Evolutionary conservation across 2,888 invertebrate genomes (phyloP).

Genomic region (Epinotia brunnichana): DNA sequence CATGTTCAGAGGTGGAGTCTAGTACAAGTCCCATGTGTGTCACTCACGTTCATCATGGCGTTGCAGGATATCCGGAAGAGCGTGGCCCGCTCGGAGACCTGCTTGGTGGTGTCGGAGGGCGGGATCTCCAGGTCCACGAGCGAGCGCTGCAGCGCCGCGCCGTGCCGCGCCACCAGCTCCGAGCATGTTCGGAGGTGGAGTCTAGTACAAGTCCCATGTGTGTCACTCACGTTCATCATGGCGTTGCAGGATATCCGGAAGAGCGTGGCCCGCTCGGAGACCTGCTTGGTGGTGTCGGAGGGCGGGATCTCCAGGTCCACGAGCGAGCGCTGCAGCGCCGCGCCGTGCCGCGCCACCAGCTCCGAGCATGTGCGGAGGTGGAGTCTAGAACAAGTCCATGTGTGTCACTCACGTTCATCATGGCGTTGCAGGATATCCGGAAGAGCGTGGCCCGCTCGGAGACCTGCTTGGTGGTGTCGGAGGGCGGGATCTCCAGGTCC

Average conservation of each 20-base stretch:
- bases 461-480: background rate
- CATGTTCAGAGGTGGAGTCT: constrained; percentile 72
- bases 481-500: background rate
- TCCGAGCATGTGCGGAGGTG: constrained; percentile 86
- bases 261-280: constrained; percentile 96
- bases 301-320: constrained; percentile 90
- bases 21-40: no score
- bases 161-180: background rate
- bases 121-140: background rate
- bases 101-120: background rate
- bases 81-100: no score
- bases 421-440: no score
- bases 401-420: no score
- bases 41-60: no score
- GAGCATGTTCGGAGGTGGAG: background rate
- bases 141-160: no score
- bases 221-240: constrained; percentile 92
- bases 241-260: constrained; percentile 98
- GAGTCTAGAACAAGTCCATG: no score
- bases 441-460: no score
- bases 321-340: constrained; percentile 91
- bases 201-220: no score
- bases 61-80: no score
- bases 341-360: constrained; percentile 94
- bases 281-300: constrained; percentile 91